These are phyloP conservation scores for Condylostylus longicornis DNA, from an alignment of 1,140 invertebrate species.

Conservation along the genomic window DNA sequence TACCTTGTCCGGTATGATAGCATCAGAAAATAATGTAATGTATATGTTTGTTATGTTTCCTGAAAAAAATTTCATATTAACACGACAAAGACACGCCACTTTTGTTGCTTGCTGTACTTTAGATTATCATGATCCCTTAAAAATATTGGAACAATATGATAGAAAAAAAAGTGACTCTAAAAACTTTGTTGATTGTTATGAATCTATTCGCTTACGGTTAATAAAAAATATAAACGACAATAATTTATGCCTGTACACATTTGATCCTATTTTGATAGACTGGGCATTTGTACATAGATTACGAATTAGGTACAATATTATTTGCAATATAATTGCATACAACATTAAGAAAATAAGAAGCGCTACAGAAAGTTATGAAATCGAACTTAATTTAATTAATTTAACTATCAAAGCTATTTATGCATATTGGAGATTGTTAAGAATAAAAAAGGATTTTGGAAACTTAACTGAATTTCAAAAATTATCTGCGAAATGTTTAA, in stretches of 20 bases:
- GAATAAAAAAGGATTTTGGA: neutral
- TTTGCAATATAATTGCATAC: too few relatives aligned
- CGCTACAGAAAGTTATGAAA: neutral
- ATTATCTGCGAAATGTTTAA: neutral
- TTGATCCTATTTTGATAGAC: neutral
- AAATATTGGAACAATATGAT: neutral
- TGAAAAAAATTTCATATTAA: slow-evolving; percentile 19
- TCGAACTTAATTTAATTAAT: neutral
- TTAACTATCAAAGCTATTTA: neutral
- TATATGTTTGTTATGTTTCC: slow-evolving; percentile 12
- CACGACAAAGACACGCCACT: too few relatives aligned
- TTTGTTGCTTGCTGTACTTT: neutral
- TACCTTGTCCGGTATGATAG: slow-evolving; percentile 12
- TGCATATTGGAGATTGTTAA: neutral
- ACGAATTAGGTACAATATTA: neutral
- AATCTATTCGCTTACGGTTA: neutral
- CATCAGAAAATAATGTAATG: slow-evolving; percentile 9
- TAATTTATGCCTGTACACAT: neutral
- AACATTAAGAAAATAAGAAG: neutral
- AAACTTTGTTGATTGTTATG: neutral
- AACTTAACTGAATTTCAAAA: neutral
- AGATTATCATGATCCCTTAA: neutral
- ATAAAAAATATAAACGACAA: neutral
- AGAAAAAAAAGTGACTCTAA: neutral
- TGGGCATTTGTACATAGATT: neutral